phyloP scores from a whole-genome alignment of 2,888 invertebrate species.

The Cheilosia grossa region DNA sequence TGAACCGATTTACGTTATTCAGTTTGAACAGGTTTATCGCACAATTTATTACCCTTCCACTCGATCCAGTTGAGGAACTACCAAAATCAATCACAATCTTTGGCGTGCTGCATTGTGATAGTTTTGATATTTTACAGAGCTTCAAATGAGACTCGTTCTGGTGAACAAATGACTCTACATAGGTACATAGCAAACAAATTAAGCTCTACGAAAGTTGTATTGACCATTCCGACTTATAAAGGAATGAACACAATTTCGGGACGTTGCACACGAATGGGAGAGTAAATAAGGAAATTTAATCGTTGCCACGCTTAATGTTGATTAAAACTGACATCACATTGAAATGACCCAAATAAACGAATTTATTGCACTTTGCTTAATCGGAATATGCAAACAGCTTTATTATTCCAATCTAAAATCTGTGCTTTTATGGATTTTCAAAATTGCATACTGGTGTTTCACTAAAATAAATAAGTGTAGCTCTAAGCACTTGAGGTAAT shows the following conservation, averaged over 20 bases:
- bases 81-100: no score
- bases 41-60: no score
- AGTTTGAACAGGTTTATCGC: no score
- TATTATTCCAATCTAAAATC: not conserved
- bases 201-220: no score
- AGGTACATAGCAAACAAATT: no score
- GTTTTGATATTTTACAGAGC: no score
- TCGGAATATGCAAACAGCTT: constrained; percentile 35
- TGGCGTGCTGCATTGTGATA: no score
- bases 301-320: constrained; percentile 19
- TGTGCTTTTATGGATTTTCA: constrained; percentile 28
- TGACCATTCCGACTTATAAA: not conserved
- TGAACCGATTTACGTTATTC: no score
- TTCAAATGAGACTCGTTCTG: no score
- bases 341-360: constrained; percentile 6
- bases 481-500: not conserved
- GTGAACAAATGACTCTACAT: no score
- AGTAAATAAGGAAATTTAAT: not conserved
- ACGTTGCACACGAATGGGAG: constrained; percentile 5
- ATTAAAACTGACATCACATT: constrained; percentile 25
- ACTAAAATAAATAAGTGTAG: not conserved
- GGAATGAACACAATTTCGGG: not conserved
- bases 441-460: not conserved
- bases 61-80: no score
- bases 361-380: constrained; percentile 24